phyloP scores from a whole-genome alignment of 1,140 invertebrate species.

The Polypedilum pembai region DNA sequence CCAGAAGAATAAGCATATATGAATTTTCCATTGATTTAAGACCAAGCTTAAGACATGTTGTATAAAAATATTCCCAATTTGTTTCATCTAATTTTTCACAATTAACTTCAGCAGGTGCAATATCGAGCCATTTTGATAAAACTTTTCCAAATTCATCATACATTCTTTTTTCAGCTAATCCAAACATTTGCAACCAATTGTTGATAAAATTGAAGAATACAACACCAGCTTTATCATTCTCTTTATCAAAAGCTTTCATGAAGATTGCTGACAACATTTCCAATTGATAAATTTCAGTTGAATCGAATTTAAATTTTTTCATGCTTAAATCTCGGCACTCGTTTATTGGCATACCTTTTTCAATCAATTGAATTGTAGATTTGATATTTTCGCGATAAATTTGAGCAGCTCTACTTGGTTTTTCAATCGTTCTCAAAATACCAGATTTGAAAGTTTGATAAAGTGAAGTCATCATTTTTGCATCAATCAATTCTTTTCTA shows the following conservation, averaged over 20 bases:
- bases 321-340: conserved; percentile 48
- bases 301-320: conserved; percentile 53
- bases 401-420: conserved; percentile 55
- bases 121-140: conserved; percentile 40
- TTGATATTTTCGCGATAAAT: conserved; percentile 49
- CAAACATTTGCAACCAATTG: conserved; percentile 49
- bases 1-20: conserved; percentile 50
- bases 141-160: conserved; percentile 41
- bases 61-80: conserved; percentile 58
- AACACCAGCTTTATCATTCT: conserved; percentile 36
- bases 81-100: conserved; percentile 31
- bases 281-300: conserved; percentile 49
- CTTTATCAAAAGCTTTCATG: conserved; percentile 43
- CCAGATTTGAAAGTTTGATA: conserved; percentile 51
- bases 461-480: conserved; percentile 44
- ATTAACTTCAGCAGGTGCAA: conserved; percentile 45
- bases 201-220: conserved; percentile 49
- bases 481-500: conserved; percentile 39
- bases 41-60: conserved; percentile 55
- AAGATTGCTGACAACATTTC: conserved; percentile 49
- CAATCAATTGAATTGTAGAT: conserved; percentile 47
- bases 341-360: conserved; percentile 48
- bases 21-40: conserved; percentile 48
- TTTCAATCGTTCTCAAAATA: conserved; percentile 52
- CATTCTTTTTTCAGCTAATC: conserved; percentile 49